Conservation (phyloP, 2,888 invertebrate genomes). For the Epinotia bilunana region DNA sequence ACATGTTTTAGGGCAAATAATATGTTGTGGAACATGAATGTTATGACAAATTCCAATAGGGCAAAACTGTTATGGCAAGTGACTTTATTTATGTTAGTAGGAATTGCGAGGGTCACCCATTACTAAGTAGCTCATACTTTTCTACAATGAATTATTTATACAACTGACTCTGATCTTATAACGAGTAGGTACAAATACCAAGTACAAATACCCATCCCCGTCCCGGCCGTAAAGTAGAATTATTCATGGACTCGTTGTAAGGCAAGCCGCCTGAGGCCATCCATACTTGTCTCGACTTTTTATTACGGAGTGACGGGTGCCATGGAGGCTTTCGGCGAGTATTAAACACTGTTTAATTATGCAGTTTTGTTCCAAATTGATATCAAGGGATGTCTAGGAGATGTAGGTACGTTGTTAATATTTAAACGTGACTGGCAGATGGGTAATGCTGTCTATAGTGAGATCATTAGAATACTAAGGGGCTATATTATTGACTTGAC, state of each 20-base stretch:
- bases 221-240: slow-evolving; percentile 31
- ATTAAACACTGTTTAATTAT: slow-evolving; percentile 38
- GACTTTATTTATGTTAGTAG: no score
- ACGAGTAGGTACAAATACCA: slow-evolving; percentile 15
- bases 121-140: no score
- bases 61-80: no score
- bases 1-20: no score
- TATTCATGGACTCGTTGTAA: slow-evolving; percentile 38
- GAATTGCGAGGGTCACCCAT: no score
- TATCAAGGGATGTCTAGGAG: neutral
- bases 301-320: slow-evolving; percentile 29
- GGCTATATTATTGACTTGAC: no score
- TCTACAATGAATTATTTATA: no score
- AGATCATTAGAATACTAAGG: neutral
- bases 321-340: slow-evolving; percentile 19
- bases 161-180: neutral
- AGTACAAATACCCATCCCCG: slow-evolving; percentile 33
- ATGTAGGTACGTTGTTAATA: neutral
- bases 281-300: slow-evolving; percentile 44
- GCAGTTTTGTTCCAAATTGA: slow-evolving; percentile 12
- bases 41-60: no score
- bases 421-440: neutral
- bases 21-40: no score
- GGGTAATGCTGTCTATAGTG: neutral
- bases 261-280: slow-evolving; percentile 42